Base-by-base conservation (phyloP, 2,888 invertebrate genomes). In the Podotricha telesiphe region DNA sequence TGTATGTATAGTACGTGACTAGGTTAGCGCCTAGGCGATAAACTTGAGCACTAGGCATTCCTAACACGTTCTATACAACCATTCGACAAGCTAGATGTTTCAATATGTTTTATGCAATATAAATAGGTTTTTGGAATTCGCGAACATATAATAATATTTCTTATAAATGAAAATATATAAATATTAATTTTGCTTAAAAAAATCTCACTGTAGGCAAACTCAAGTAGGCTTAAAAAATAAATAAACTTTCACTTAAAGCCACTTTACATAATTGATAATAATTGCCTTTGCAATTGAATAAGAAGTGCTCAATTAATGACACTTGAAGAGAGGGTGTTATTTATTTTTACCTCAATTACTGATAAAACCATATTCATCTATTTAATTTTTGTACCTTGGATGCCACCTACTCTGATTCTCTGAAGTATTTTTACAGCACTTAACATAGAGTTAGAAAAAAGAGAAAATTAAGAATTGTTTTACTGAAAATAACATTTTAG, bases 1-100 rank as follows among this genome's bases (percentile, higher is more conserved):
- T 80, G 83, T 76, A 77, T 71, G 67, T 73, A 68, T 59, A 47
- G 78, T 67, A 85, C 89, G 89, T 87, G 89, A 85, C 80, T 76
- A 67, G 77, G 74, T 78, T 80, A 76, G 79, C 79, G 76, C 75
- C 74, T 76, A 74, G 71, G 75, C 66, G 59, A 70, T 76, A 73
- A 73, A 71, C 65, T 66, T 51, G 71, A 68, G 69, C 67, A 73
- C 74, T 79, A 76, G 74, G 70, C 68, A 88, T 85, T 85, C 87
- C 64, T 56, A 73, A 75, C 88, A 89, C 89, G 89, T 86, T 74
- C 40, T 74, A 73, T 73, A 76, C 76, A 77, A 76, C 75, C 73
- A 79, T 78, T 76, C 72, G 79, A 86, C 85, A 86, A 81, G 80
- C 73, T 47, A 48, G 1, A 42, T 48, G 13, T 48, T 34, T 75